Base-by-base conservation (phyloP, 2,888 invertebrate species). In the Tuta absoluta region DNA sequence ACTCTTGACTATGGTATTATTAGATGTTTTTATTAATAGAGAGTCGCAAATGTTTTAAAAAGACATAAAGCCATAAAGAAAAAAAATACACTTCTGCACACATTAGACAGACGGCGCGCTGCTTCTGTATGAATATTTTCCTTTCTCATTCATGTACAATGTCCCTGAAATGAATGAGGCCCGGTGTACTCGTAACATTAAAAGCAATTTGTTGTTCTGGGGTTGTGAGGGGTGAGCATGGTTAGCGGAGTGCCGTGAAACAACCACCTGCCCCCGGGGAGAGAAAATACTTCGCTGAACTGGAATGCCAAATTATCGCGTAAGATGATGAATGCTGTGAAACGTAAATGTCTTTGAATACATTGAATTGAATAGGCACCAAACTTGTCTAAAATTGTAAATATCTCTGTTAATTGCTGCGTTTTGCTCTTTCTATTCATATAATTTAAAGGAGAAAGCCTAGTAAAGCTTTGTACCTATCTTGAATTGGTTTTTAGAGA, bases 141-240 rank as follows among this genome's bases (percentile, higher is more conserved):
- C 21, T 3, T 21, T 8, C 51, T 56, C 24, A 56, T 56, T 28
- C 28, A 28, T 24, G 28, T 28, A n/a, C 10, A 59, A 19, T 51
- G 19, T 21, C 51, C 51, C 51, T 51, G 23, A 51, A 51, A 51
- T 21, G 19, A 51, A 51, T 51, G 21, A 59, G 37, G 14, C 19
- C 37, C 33, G 38, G 59, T 17, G 48, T 48, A 11, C 45, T 24
- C 24, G 60, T 45, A 45, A 45, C 60, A 60, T 62, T 62, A 51
- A 62, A 62, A 62, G 62, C 62, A 62, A 62, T 62, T 62, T 49
- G 49, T 33, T 62, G 62, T 62, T 33, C 37, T 37, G 51, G 28
- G 62, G 62, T 17, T n/a, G 41, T 2, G 38, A 3, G 7, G 48
- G 24, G 17, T 12, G 10, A 11, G 51, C 48, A 11, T 11, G 51